Percentiles rank a stretch among this genome's conserved stretches.
Evolutionary conservation across 2,113 vertebrate species (phyloP).

Genomic region (Pipra filicauda): DNA sequence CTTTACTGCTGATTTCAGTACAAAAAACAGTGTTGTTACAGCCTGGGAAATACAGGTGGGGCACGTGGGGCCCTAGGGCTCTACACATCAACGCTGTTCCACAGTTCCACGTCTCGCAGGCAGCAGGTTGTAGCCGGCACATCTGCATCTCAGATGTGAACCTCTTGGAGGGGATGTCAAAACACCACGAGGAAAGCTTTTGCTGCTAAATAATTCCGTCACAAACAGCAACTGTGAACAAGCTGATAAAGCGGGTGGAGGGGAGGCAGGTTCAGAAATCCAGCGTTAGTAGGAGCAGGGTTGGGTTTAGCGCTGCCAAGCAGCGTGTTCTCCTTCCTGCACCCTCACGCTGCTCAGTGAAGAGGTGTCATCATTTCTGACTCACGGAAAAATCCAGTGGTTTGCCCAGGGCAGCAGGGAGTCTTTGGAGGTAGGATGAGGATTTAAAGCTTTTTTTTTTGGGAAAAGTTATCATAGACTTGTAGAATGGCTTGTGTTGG

Average conservation of each 20-base stretch:
- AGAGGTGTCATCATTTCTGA: neutral
- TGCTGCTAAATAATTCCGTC: neutral
- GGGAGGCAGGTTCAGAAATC: neutral
- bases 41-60: neutral
- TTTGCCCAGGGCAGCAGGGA: neutral
- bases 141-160: neutral
- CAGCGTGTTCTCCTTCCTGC: neutral
- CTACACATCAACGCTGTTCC: neutral
- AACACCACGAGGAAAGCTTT: neutral
- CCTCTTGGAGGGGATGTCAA: neutral
- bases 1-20: neutral
- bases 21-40: neutral
- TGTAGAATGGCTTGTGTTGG: neutral
- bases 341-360: neutral
- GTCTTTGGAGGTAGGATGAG: neutral
- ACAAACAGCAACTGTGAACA: neutral
- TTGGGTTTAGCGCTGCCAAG: neutral
- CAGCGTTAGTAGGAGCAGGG: neutral
- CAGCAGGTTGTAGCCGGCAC: neutral
- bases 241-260: rapidly evolving
- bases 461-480: neutral
- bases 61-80: neutral
- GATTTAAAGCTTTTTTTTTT: neutral
- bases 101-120: neutral
- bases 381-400: neutral